Evolutionary conservation across 2,113 vertebrate genomes (phyloP), one percentile per base, ranked within the genome.

Genomic region (Polyodon spathula): DNA sequence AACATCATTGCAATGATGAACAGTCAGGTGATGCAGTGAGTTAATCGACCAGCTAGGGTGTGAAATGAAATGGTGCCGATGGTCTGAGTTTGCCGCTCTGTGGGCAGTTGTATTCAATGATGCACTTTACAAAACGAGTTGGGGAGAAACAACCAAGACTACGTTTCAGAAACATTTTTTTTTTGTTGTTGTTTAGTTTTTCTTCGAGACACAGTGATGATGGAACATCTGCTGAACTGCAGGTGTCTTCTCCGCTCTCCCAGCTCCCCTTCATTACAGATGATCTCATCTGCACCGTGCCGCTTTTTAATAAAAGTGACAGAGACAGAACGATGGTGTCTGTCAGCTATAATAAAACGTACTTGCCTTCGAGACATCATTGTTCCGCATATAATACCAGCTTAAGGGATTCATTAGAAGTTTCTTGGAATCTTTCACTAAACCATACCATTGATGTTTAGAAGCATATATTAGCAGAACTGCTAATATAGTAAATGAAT

Each of bases 221-320:
- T 76, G 82, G 72, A 79, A 77, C 85, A 84, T 84, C 84, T 77
- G 78, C 81, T 66, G 70, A 88, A 78, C 75, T 63, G 75, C 76
- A 83, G 85, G 83, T 84, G 85, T 83, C 74, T 73, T 70, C 82
- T 63, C 54, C 11, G 69, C 62, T 70, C 74, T 16, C 71, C 75
- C 74, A 71, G 68, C 71, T 70, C 75, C 66, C 75, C 59, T 73
- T 80, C 65, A 70, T 78, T 81, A 76, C 80, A 79, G 79, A 87
- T 84, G 81, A 83, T 78, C 71, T 86, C 78, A 83, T 72, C 71
- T 70, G 53, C 74, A 66, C 74, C 70, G 67, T 71, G 56, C 57
- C 48, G 68, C 62, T 73, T 69, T 72, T 85, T 85, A 79, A 56
- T 56, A 64, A 62, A 78, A 66, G 66, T 79, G 76, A 82, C 74